These are phyloP conservation scores for Pelecanus crispus DNA, from an alignment of 2,113 vertebrate species.

Conservation along the genomic window DNA sequence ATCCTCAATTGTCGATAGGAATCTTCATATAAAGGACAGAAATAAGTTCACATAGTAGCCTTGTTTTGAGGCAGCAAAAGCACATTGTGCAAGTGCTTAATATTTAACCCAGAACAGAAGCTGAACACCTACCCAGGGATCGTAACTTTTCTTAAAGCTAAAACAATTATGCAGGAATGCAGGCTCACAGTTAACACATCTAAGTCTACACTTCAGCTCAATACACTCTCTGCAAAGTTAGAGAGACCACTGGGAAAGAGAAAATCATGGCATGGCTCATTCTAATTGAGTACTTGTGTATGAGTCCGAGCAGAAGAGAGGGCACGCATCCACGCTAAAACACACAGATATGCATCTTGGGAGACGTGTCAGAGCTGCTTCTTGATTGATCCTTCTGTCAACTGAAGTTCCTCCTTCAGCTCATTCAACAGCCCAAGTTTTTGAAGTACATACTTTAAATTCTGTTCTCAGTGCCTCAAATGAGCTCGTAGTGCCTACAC, in stretches of 20 bases:
- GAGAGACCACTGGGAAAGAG: neutral
- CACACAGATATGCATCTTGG: neutral
- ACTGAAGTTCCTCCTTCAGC: neutral
- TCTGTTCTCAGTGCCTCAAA: neutral
- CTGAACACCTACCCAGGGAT: neutral
- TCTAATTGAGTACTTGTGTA: neutral
- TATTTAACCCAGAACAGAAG: neutral
- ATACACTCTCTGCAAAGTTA: neutral
- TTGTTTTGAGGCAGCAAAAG: neutral
- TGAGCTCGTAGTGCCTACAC: neutral
- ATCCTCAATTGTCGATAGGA: neutral
- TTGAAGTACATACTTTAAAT: constrained; percentile 19
- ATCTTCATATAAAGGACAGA: neutral
- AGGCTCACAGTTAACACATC: neutral
- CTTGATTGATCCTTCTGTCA: constrained; percentile 18
- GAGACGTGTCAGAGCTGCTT: neutral
- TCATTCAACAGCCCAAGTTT: neutral
- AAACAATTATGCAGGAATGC: neutral
- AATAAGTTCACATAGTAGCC: neutral
- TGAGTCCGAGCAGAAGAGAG: neutral
- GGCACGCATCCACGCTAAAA: neutral
- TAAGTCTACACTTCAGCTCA: neutral
- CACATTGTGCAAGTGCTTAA: neutral
- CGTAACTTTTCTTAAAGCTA: neutral
- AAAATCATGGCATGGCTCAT: neutral